Evolutionary conservation across 2,888 invertebrate genomes (phyloP), one percentile per base, ranked within the genome.

Genomic region (Eueremaeus valkanovi): DNA sequence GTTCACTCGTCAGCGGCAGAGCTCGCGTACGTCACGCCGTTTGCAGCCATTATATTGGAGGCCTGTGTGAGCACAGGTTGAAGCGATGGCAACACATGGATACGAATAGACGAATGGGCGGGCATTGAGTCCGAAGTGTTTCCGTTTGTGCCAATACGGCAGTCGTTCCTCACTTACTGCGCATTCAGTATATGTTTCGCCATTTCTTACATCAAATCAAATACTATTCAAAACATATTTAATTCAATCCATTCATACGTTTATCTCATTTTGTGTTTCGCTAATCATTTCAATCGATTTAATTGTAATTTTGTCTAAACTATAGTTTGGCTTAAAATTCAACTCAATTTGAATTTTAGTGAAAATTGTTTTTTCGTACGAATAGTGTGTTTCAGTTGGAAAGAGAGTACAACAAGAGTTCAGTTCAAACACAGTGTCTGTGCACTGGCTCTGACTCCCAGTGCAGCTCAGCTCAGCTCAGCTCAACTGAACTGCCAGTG

Each of bases 101-200:
- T 27, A 58, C 63, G n/a, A n/a, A n/a, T n/a, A 33, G 13, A 6
- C 63, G 5, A 42, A 68, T 42, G 68, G 68, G 68, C 68, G 42
- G 68, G 42, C 40, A 63, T 63, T 63, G 68, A 68, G 68, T 68
- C 11, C 68, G 68, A 24, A 68, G 40, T 68, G 68, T 68, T 68
- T 68, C 68, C 68, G 68, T 40, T 68, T 68, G 68, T 36, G 36
- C n/a, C 27, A 27, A 42, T 63, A 68, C 68, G 68, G 68, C 42
- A 63, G 42, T 21, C 36, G n/a, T 13, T 36, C 68, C 68, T 68
- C 42, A 42, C 24, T 36, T 68, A 21, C 2, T 68, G 42, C 68
- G 68, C 68, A 68, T 42, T 68, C 1, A 42, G 36, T 68, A 16
- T 24, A 16, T 24, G 21, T 36, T 27, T 24, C 33, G 68, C 68